phyloP scores from a whole-genome alignment of 1,140 invertebrate species.

The Drosophila eugracilis region DNA sequence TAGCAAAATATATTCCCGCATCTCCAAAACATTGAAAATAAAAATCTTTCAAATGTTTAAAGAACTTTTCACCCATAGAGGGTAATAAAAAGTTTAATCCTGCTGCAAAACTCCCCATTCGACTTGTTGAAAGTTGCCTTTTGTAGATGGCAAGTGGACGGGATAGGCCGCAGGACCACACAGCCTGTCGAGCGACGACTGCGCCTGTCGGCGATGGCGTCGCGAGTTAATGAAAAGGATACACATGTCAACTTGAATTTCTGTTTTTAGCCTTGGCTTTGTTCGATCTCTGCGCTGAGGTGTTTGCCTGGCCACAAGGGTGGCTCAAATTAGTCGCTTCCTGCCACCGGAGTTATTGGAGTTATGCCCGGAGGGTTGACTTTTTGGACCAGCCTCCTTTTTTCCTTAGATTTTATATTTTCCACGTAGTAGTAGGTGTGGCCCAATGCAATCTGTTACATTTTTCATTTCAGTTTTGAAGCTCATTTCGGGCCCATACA shows the following conservation, averaged over 20 bases:
- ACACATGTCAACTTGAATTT: slow-evolving; percentile 84
- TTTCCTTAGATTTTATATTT: slow-evolving; percentile 22
- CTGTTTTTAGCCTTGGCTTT: slow-evolving; percentile 56
- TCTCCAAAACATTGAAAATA: neutral
- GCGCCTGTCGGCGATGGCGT: slow-evolving; percentile 56
- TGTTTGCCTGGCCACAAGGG: slow-evolving; percentile 73
- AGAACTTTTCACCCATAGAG: neutral
- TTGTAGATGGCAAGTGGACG: slow-evolving; percentile 16
- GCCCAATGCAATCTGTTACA: slow-evolving; percentile 76
- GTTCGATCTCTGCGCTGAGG: slow-evolving; percentile 50
- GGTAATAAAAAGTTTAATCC: slow-evolving; percentile 23
- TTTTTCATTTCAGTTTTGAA: slow-evolving; percentile 57
- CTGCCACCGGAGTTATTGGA: slow-evolving; percentile 27
- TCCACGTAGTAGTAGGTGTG: slow-evolving; percentile 73
- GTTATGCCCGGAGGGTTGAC: slow-evolving; percentile 57
- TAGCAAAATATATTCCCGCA: neutral
- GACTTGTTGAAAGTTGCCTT: slow-evolving; percentile 41
- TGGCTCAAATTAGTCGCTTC: slow-evolving; percentile 80
- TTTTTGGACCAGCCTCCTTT: slow-evolving; percentile 11
- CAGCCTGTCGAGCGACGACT: slow-evolving; percentile 43
- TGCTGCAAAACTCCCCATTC: neutral
- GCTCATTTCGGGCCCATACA: slow-evolving; percentile 60
- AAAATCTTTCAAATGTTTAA: neutral
- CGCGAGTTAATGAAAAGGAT: slow-evolving; percentile 84
- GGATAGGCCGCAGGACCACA: slow-evolving; percentile 40